Conservation (phyloP, 2,888 invertebrate species). For the Campoplex nolae region DNA sequence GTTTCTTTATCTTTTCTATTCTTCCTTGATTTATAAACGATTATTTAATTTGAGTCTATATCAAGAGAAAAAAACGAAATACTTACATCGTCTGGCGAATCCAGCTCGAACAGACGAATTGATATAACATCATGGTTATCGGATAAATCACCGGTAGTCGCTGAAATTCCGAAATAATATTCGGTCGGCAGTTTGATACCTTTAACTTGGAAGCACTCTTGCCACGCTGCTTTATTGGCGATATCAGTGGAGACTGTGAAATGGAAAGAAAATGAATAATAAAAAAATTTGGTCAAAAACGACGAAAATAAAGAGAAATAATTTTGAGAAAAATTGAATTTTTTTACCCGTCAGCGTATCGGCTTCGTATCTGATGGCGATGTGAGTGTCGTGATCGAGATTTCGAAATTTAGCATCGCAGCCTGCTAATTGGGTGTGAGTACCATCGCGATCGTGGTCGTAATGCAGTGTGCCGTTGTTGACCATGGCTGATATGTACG, state of each 20-base stretch:
- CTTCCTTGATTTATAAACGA: neutral
- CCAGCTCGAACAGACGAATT: constrained; percentile 96
- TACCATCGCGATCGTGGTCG: constrained; percentile 99
- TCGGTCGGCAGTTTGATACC: constrained; percentile 97
- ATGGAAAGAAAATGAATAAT: constrained; percentile 67
- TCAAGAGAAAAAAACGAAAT: neutral
- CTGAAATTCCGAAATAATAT: constrained; percentile 97
- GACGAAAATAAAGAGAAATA: neutral
- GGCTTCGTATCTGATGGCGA: constrained; percentile 96
- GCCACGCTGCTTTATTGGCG: constrained; percentile 96
- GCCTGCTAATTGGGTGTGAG: constrained; percentile 98
- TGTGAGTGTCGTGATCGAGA: constrained; percentile 94
- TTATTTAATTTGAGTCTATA: neutral
- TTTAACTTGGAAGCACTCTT: constrained; percentile 95
- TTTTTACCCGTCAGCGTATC: constrained; percentile 92
- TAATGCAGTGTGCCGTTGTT: constrained; percentile 98
- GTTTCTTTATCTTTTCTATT: neutral
- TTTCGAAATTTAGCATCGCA: constrained; percentile 99
- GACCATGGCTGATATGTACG: constrained; percentile 99
- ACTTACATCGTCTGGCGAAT: constrained; percentile 89
- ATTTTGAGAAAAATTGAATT: neutral
- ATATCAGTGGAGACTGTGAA: constrained; percentile 94
- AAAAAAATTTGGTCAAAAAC: neutral
- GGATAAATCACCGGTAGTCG: constrained; percentile 98
- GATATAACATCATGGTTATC: constrained; percentile 98